phyloP scores from a whole-genome alignment of 2,797 vertebrate genomes.

The Xiphophorus birchmanni region DNA sequence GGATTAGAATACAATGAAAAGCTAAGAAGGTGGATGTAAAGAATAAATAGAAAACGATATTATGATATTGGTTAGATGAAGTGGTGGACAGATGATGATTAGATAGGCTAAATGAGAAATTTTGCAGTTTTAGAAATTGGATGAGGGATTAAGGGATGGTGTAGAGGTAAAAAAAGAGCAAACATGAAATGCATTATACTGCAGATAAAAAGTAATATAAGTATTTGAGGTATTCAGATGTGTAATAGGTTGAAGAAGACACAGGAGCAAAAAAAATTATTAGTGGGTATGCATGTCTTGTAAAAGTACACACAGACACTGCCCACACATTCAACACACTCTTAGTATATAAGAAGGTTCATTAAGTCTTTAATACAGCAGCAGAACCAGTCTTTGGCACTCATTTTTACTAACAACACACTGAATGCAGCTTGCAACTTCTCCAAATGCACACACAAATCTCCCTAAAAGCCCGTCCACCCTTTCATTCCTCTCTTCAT shows the following conservation, averaged over 20 bases:
- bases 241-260: slow-evolving; percentile 13
- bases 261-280: slow-evolving; percentile 22
- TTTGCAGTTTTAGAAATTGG: slow-evolving; percentile 63
- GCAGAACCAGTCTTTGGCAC: slow-evolving; percentile 64
- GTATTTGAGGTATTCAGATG: slow-evolving; percentile 21
- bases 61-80: slow-evolving; percentile 35
- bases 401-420: slow-evolving; percentile 73
- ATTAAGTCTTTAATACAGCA: slow-evolving; percentile 78
- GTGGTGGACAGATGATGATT: slow-evolving; percentile 14
- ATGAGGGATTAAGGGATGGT: slow-evolving; percentile 62
- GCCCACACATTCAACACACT: slow-evolving; percentile 38
- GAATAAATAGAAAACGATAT: slow-evolving; percentile 40
- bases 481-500: slow-evolving; percentile 40
- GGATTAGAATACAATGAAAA: slow-evolving; percentile 23
- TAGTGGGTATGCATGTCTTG: slow-evolving; percentile 30
- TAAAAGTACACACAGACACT: slow-evolving; percentile 33
- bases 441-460: slow-evolving; percentile 49
- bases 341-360: slow-evolving; percentile 73
- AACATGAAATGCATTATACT: slow-evolving; percentile 24
- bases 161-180: slow-evolving; percentile 24
- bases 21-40: slow-evolving; percentile 28
- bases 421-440: slow-evolving; percentile 60
- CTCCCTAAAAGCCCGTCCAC: slow-evolving; percentile 51
- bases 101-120: slow-evolving; percentile 52
- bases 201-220: slow-evolving; percentile 22